Conservation (phyloP, 2,113 vertebrate species). For the Eulemur rufifrons region DNA sequence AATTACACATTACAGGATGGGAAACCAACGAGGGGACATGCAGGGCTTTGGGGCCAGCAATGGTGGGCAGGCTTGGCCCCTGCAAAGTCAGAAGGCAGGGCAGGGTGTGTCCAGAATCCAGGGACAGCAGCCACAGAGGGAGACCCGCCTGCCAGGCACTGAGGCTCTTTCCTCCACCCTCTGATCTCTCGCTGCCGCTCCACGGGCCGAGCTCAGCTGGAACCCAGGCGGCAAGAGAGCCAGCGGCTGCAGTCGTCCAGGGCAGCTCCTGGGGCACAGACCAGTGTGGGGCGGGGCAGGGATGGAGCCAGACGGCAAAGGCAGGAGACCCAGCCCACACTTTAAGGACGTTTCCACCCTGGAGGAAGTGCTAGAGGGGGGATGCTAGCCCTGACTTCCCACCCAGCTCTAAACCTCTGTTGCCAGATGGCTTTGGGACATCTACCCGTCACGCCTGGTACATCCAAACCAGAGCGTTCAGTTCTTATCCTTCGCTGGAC, state of each 20-base stretch:
- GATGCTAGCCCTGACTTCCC: no score
- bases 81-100: background rate
- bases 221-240: background rate
- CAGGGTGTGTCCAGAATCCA: background rate
- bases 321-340: background rate
- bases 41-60: background rate
- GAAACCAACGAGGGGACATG: background rate
- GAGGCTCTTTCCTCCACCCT: background rate
- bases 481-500: background rate
- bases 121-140: background rate
- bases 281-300: no score
- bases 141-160: background rate
- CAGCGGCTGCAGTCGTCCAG: fast-evolving
- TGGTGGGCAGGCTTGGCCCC: background rate
- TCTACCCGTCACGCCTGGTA: background rate
- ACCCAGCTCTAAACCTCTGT: background rate
- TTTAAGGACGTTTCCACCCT: background rate
- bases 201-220: background rate
- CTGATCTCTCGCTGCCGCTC: background rate
- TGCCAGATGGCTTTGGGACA: background rate
- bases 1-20: background rate
- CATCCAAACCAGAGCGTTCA: background rate
- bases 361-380: fast-evolving
- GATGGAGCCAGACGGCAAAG: fast-evolving
- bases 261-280: background rate